Base-by-base conservation (phyloP, 2,113 vertebrate species). In the Collichthys lucidus region DNA sequence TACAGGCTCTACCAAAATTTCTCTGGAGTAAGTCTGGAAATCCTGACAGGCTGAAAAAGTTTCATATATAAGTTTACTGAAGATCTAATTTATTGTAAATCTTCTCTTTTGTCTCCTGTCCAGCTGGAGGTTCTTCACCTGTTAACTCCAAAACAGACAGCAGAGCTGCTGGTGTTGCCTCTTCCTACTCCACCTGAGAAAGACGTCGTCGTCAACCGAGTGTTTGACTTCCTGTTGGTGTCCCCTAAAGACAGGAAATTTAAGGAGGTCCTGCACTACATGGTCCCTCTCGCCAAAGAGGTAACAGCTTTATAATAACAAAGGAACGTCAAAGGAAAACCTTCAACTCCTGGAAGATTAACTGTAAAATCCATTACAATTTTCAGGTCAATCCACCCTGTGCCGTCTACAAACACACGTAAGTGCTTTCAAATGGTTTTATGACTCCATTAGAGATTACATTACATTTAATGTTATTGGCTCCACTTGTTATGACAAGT, bases 181-280 rank as follows among this genome's bases (percentile, higher is more conserved):
- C 83, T 90, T 20, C 86, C 60, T 3, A 64, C 79, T 66, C 88
- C 87, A 40, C 87, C 88, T 10, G 77, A 77, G 15, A 90, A 89
- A 79, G 74, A 83, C 1, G 44, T 84, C 0, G 20, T 95, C 2
- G 88, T 95, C 77, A 15, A 86, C 55, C 2, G 1, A 7, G 92
- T 94, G 66, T 93, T 95, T 74, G 87, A 93, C 77, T 90, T 89
- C 82, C 78, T 95, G 22, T 17, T 82, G 1, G 71, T 56, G 63
- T 78, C 78, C 0, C 89, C 91, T 17, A 10, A n/a, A 31, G 24
- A 81, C 10, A 52, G 68, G 19, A 55, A 19, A 7, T 46, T 94
- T 31, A 20, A 3, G 0, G 56, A 83, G 8, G 87, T 94, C 72
- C 69, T 94, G n/a, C 0, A 29, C 1, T 5, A 10, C 4, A 35